Percentiles rank a stretch among this genome's conserved stretches.
phyloP scores from a whole-genome alignment of 37 sponge, comb jelly and placozoan species.

The Geodia barretti region DNA sequence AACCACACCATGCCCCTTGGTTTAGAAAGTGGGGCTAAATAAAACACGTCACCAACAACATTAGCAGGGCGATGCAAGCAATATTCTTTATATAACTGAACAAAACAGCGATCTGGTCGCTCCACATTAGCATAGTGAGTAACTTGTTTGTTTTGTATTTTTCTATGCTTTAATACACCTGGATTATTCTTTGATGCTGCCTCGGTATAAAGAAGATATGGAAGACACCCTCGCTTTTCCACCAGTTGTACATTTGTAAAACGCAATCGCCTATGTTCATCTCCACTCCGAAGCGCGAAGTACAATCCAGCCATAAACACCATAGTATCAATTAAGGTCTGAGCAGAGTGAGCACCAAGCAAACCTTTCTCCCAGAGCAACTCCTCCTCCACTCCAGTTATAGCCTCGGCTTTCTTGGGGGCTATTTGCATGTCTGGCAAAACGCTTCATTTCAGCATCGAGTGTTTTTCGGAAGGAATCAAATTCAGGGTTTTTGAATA shows the following conservation, averaged over 20 bases:
- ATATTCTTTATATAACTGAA: constrained; percentile 8
- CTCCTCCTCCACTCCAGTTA: constrained; percentile 18
- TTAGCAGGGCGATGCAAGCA: too few relatives aligned
- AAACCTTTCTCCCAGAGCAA: constrained; percentile 34
- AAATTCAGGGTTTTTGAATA: constrained; percentile 37
- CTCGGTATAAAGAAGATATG: constrained; percentile 27
- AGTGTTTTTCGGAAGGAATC: constrained; percentile 6
- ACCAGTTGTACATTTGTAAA: constrained; percentile 10
- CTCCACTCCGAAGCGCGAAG: constrained; percentile 45
- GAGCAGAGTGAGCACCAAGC: constrained; percentile 2
- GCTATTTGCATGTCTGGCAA: not conserved
- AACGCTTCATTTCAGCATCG: constrained; percentile 50
- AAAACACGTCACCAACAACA: too few relatives aligned
- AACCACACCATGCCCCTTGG: too few relatives aligned
- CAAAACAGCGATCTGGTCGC: constrained; percentile 15
- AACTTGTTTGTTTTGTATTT: constrained; percentile 10
- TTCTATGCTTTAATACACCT: constrained; percentile 36
- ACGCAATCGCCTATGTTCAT: constrained; percentile 38
- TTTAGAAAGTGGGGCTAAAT: too few relatives aligned
- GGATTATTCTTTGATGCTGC: constrained; percentile 37
- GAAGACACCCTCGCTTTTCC: constrained; percentile 10
- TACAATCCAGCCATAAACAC: constrained; percentile 30
- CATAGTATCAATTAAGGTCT: constrained; percentile 33
- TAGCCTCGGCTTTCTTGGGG: constrained; percentile 12
- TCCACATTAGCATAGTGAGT: constrained; percentile 15